Evolutionary conservation across 2,888 invertebrate species (phyloP), one percentile per base, ranked within the genome.

Genomic region (Brenthis hecate): DNA sequence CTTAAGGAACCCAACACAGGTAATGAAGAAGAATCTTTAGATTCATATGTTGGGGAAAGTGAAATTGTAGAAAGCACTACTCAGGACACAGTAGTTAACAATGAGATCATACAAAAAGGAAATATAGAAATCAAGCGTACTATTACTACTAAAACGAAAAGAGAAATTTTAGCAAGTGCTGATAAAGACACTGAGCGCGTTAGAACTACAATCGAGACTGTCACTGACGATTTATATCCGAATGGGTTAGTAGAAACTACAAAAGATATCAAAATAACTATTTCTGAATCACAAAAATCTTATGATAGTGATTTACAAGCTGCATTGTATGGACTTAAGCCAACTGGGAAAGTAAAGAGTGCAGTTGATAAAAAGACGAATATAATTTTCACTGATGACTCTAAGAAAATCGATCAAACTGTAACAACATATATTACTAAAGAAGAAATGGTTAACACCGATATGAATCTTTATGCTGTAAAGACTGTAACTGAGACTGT

Each of bases 201-300:
- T 65, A 92, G 94, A 76, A 94, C 94, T 56, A 94, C 94, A 13
- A 87, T 94, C 58, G 94, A 94, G 78, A 93, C 93, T 0, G 86
- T 84, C 8, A 91, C 90, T 23, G 84, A 91, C 3, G 93, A 93
- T 75, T 89, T 87, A 77, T 92, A 87, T 75, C 91, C 93, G 2
- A 93, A 94, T 77, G 94, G 94, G 47, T 93, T 94, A 4, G 91
- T 93, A 61, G 94, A 94, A 81, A 93, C 93, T 5, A 93, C 92
- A 0, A 93, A 91, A 83, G 93, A 93, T 73, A 89, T 92, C 1
- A 93, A 93, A 82, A 91, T 93, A 56, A 93, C 93, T 2, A 88
- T 93, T 71, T 93, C 93, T 0, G 93, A 93, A 79, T 89, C 85
- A 72, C 93, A 93, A 77, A 90, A 89, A 75, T 90, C 91, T 16